These are phyloP conservation scores for Microplitis mediator DNA, from an alignment of 1,140 invertebrate genomes.

Conservation along the genomic window DNA sequence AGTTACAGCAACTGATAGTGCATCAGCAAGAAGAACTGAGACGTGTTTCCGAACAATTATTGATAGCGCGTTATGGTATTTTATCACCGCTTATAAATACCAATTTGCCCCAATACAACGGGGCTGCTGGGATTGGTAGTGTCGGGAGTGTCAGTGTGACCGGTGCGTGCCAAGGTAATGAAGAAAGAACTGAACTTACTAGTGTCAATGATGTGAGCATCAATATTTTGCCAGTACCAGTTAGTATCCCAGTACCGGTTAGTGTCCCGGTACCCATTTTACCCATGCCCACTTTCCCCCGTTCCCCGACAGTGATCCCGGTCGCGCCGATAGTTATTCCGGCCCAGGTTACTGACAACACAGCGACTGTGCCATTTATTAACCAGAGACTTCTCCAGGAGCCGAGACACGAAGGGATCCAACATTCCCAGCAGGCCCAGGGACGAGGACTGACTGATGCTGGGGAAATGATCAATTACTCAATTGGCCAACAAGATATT, in stretches of 20 bases:
- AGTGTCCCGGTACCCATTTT: slow-evolving; percentile 51
- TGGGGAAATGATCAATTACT: slow-evolving; percentile 47
- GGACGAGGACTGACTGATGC: slow-evolving; percentile 35
- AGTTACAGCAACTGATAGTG: slow-evolving; percentile 82
- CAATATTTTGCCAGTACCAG: slow-evolving; percentile 49
- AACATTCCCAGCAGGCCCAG: slow-evolving; percentile 34
- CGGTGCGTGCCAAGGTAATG: slow-evolving; percentile 39
- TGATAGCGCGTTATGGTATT: slow-evolving; percentile 81
- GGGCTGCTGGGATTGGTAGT: slow-evolving; percentile 40
- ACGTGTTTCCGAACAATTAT: slow-evolving; percentile 81
- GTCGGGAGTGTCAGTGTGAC: slow-evolving; percentile 42
- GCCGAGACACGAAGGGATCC: slow-evolving; percentile 22
- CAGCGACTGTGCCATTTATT: slow-evolving; percentile 29
- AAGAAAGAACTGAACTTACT: slow-evolving; percentile 36
- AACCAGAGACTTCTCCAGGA: slow-evolving; percentile 35
- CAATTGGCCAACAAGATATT: slow-evolving; percentile 53
- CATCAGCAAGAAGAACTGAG: slow-evolving; percentile 85
- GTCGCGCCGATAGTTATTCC: slow-evolving; percentile 32
- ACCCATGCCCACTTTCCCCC: slow-evolving; percentile 49
- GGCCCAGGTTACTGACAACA: slow-evolving; percentile 28
- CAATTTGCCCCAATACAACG: slow-evolving; percentile 56
- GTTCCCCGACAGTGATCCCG: slow-evolving; percentile 40
- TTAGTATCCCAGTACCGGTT: slow-evolving; percentile 45
- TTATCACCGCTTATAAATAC: slow-evolving; percentile 71
- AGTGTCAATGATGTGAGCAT: slow-evolving; percentile 46